phyloP scores from a whole-genome alignment of 2,797 vertebrate genomes.

The Vultur gryphus region DNA sequence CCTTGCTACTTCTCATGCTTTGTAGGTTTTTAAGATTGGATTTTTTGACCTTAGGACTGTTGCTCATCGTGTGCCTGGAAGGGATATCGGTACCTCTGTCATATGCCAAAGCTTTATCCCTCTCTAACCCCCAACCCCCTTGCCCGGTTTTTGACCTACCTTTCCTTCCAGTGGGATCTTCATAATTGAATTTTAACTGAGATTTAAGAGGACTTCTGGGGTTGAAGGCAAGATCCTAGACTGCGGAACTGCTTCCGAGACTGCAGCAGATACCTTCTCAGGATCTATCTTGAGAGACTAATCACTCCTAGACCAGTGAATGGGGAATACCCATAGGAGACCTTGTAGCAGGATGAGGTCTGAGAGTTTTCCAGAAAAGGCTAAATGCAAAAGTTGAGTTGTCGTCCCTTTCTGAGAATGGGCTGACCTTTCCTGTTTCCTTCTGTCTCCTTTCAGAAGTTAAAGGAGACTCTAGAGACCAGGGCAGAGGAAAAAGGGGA shows the following conservation, averaged over 20 bases:
- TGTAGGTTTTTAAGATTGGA: background rate
- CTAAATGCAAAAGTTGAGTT: slow-evolving; percentile 33
- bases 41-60: background rate
- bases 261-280: background rate
- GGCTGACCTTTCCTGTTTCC: slow-evolving; percentile 28
- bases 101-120: background rate
- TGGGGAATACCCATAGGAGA: slow-evolving; percentile 46
- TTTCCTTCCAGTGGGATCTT: background rate
- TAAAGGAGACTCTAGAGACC: slow-evolving; percentile 31
- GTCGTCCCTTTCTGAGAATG: slow-evolving; percentile 50
- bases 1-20: background rate
- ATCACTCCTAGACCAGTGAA: background rate
- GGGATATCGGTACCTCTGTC: background rate
- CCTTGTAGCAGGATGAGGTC: slow-evolving; percentile 21
- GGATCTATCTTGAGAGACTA: background rate
- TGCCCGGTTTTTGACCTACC: background rate
- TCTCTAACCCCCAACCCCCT: background rate
- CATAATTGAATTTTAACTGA: background rate
- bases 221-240: background rate
- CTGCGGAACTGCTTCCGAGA: background rate
- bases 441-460: slow-evolving; percentile 4
- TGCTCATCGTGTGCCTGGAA: background rate
- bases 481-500: background rate
- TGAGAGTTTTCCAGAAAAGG: slow-evolving; percentile 51
- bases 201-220: background rate